Evolutionary conservation across 2,888 invertebrate genomes (phyloP).

Genomic region (Caenorhabditis afra): DNA sequence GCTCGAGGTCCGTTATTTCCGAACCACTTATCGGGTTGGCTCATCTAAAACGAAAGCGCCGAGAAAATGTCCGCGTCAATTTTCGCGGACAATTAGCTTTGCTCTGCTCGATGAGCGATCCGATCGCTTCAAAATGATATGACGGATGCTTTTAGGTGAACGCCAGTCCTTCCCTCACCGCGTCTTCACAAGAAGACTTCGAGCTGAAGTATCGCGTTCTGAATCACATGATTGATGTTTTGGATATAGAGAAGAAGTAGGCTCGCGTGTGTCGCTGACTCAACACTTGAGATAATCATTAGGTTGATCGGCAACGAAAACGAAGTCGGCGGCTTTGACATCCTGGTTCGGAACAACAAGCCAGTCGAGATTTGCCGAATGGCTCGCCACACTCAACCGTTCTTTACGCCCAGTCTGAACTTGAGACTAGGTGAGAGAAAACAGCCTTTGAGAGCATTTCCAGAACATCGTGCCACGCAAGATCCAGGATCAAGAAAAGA

Average conservation of each 20-base stretch:
- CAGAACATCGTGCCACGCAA: conserved; percentile 5
- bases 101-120: conserved; percentile 2
- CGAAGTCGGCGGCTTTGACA: conserved; percentile 84
- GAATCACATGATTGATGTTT: conserved; percentile 84
- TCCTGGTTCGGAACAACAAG: conserved; percentile 83
- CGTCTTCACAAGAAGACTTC: conserved; percentile 84
- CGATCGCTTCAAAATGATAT: background rate
- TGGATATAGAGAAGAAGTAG: conserved; percentile 83
- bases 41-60: too few relatives aligned
- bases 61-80: background rate
- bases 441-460: background rate
- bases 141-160: conserved; percentile 83
- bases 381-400: conserved; percentile 43
- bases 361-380: conserved; percentile 61
- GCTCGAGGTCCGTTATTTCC: conserved; percentile 63
- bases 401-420: conserved; percentile 63
- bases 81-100: conserved; percentile 27
- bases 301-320: conserved; percentile 84
- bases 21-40: too few relatives aligned
- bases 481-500: conserved; percentile 1
- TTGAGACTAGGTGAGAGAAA: conserved; percentile 64
- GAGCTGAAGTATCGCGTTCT: conserved; percentile 84
- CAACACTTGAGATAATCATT: conserved; percentile 9
- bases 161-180: conserved; percentile 84
- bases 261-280: background rate